phyloP scores from a whole-genome alignment of 2,113 vertebrate genomes.

The Symphodus melops region DNA sequence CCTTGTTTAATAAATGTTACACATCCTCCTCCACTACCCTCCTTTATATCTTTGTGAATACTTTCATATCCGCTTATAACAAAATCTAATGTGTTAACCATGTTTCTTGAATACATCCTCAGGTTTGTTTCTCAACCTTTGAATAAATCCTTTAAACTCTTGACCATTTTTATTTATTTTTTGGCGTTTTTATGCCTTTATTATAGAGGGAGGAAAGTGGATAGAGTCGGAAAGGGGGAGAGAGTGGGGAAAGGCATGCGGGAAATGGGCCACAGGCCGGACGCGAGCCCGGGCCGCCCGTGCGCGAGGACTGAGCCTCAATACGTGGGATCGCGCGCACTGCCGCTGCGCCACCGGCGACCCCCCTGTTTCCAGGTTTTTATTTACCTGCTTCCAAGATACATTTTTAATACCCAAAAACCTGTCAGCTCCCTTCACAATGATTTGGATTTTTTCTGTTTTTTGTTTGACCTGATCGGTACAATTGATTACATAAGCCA shows the following conservation, averaged over 20 bases:
- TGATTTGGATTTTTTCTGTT: neutral
- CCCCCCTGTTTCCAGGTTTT: neutral
- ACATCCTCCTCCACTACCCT: neutral
- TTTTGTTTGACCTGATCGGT: neutral
- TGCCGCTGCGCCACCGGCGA: too few species aligned
- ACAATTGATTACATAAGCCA: neutral
- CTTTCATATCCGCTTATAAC: neutral
- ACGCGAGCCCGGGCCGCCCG: too few species aligned
- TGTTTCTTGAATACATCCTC: neutral
- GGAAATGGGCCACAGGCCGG: too few species aligned
- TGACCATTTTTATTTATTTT: too few species aligned
- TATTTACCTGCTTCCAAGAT: neutral
- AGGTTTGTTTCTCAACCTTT: neutral
- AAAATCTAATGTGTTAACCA: neutral
- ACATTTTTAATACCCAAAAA: neutral
- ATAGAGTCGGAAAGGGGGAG: too few species aligned
- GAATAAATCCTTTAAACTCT: slow-evolving; percentile 4
- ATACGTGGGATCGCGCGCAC: too few species aligned
- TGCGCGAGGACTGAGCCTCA: too few species aligned
- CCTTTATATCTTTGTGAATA: neutral
- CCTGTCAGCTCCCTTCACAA: neutral
- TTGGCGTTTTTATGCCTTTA: too few species aligned
- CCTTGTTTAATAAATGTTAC: neutral
- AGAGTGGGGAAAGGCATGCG: too few species aligned
- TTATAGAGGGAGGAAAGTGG: too few species aligned